These are phyloP conservation scores for Pachyuromys duprasi DNA, from an alignment of 2,797 vertebrate genomes.

Conservation along the genomic window DNA sequence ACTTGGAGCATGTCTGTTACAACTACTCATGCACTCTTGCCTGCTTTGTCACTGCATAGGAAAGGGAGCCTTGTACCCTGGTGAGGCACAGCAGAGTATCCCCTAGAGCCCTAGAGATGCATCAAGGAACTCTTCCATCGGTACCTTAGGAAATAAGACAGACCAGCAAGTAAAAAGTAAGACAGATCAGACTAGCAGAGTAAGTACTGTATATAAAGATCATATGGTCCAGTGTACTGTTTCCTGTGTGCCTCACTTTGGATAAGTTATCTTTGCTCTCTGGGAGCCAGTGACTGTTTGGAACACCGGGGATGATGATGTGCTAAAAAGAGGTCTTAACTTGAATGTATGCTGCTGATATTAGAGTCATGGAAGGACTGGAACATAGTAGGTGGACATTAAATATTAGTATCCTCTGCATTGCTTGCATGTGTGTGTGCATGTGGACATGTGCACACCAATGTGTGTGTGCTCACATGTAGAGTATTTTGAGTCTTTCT, in stretches of 20 bases:
- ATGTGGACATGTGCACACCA: background rate
- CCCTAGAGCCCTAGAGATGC: fast-evolving
- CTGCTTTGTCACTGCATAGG: background rate
- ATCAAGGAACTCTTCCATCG: background rate
- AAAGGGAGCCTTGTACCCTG: too few relatives aligned
- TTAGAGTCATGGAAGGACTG: background rate
- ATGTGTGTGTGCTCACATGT: background rate
- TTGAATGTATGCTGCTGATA: too few relatives aligned
- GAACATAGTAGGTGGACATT: background rate
- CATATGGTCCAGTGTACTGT: background rate
- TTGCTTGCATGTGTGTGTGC: background rate
- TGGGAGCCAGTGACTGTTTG: background rate
- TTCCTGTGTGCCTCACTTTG: too few relatives aligned
- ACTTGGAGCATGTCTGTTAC: fast-evolving
- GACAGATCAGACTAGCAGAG: background rate
- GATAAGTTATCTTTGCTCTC: background rate
- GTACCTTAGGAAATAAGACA: background rate
- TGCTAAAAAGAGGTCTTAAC: fast-evolving
- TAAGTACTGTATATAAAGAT: background rate
- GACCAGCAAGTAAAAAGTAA: background rate
- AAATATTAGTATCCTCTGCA: background rate
- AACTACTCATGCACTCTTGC: background rate
- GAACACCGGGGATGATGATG: background rate
- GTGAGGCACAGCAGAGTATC: fast-evolving
- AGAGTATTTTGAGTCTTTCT: background rate